A percentile compares a stretch with the other conserved stretches of the same genome.
Conservation (phyloP, 2,113 vertebrate genomes). For the Poecile atricapillus region DNA sequence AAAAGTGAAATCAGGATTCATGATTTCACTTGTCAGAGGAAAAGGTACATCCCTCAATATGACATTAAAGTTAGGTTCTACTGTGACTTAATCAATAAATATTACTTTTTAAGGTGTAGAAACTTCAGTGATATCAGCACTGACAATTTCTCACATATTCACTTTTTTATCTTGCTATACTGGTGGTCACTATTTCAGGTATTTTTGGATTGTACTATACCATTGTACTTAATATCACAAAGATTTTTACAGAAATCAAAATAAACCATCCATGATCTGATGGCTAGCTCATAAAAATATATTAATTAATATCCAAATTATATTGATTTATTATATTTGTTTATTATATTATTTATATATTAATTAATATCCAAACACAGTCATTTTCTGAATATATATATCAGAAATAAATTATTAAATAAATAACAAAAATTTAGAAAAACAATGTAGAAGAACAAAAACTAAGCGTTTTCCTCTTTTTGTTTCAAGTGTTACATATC, state of each 20-base stretch:
- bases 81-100: neutral
- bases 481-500: neutral
- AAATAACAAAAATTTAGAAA: neutral
- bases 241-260: neutral
- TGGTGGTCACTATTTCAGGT: neutral
- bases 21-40: neutral
- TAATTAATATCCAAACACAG: neutral
- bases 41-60: neutral
- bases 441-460: neutral
- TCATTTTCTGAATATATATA: neutral
- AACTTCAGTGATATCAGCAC: neutral
- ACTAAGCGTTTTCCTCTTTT: rapidly evolving
- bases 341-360: no score
- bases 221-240: neutral
- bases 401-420: neutral
- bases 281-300: neutral
- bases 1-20: neutral
- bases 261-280: neutral
- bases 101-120: neutral
- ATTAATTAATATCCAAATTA: neutral
- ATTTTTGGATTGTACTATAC: neutral
- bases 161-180: neutral
- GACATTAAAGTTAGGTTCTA: neutral
- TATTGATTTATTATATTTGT: neutral
- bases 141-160: neutral